Evolutionary conservation across 53 echinoderm and acorn worm genomes (phyloP).

Genomic region (Patiria pectinifera): DNA sequence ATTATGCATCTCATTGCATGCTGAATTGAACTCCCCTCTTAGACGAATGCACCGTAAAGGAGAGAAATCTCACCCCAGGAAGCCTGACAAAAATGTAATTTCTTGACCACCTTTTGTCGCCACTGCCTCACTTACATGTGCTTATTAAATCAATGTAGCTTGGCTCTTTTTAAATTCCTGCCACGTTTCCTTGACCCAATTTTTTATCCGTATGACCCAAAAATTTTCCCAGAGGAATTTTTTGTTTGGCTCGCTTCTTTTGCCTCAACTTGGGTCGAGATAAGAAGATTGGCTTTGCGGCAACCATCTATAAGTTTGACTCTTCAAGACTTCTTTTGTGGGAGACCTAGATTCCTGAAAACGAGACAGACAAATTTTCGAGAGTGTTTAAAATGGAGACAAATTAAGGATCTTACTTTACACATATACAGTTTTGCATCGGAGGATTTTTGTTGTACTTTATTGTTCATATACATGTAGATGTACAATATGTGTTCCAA

Average conservation of each 20-base stretch:
- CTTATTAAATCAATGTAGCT: constrained; percentile 44
- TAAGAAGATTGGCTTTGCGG: constrained; percentile 41
- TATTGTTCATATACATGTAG: no score
- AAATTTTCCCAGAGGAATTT: constrained; percentile 16
- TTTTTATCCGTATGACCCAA: neutral
- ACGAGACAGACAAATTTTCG: neutral
- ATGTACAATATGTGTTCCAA: no score
- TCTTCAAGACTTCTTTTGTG: neutral
- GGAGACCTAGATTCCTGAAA: neutral
- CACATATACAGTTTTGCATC: neutral
- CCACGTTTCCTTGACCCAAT: constrained; percentile 36
- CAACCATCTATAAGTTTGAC: neutral
- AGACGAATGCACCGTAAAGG: neutral
- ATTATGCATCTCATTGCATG: no score
- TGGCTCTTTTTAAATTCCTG: constrained; percentile 5
- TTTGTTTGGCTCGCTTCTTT: neutral
- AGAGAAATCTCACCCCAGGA: neutral
- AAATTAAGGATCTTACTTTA: neutral
- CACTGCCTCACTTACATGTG: neutral
- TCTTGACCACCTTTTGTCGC: neutral
- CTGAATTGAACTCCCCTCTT: no score
- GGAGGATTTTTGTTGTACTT: no score
- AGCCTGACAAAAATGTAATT: neutral
- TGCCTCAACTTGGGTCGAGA: constrained; percentile 16
- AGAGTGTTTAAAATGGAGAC: neutral